Evolutionary conservation across 2,888 invertebrate species (phyloP).

Genomic region (Schizaphis graminum): DNA sequence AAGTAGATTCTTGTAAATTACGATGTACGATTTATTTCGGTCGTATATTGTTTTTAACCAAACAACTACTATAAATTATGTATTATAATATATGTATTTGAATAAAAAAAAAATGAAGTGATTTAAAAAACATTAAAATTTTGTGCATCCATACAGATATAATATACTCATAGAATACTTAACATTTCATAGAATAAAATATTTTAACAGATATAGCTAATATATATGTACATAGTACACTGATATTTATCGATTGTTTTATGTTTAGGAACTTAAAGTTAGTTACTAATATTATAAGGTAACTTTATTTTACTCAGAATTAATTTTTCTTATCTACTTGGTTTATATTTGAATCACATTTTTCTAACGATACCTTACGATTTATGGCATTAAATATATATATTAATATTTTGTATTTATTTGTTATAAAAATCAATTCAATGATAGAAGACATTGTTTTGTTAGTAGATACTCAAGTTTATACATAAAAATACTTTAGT

Average conservation of each 20-base stretch:
- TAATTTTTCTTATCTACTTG: background rate
- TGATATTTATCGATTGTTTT: background rate
- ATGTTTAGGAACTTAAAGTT: background rate
- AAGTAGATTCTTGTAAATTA: background rate
- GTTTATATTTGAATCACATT: background rate
- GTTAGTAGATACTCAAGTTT: background rate
- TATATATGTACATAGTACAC: background rate
- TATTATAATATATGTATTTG: background rate
- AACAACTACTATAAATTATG: background rate
- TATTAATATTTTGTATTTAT: slow-evolving; percentile 11
- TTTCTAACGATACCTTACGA: background rate
- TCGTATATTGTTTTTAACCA: background rate
- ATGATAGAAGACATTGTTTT: background rate
- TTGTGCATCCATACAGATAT: background rate
- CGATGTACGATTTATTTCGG: background rate
- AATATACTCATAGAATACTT: background rate
- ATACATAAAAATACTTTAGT: background rate
- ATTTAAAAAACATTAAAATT: background rate
- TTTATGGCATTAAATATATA: background rate
- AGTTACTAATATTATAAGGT: background rate
- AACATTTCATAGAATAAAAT: background rate
- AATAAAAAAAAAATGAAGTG: background rate
- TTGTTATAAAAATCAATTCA: slow-evolving; percentile 1
- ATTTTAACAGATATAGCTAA: background rate
- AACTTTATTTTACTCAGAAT: background rate